These are phyloP conservation scores for Poeciliopsis infans DNA, from an alignment of 2,797 vertebrate species.

Conservation along the genomic window DNA sequence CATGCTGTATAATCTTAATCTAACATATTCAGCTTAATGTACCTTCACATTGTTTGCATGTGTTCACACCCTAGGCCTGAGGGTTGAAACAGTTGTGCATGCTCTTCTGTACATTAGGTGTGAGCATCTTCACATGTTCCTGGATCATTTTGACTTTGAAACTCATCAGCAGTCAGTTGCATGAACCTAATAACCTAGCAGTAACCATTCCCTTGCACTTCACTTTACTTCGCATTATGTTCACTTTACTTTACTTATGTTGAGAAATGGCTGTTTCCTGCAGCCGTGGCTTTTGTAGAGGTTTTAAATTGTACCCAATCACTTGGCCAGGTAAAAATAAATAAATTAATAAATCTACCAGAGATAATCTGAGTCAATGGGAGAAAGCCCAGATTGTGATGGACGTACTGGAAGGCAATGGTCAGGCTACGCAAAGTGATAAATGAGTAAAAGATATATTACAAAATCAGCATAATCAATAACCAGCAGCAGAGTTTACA, in stretches of 20 bases:
- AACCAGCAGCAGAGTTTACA: not conserved
- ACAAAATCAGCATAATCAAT: not conserved
- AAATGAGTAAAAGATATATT: not conserved
- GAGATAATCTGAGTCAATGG: too few relatives aligned
- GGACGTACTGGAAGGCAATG: too few relatives aligned
- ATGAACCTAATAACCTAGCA: too few relatives aligned
- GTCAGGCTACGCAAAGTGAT: not conserved
- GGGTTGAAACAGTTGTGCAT: slow-evolving; percentile 21
- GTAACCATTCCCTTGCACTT: too few relatives aligned
- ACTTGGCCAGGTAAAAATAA: too few relatives aligned
- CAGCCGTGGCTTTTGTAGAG: too few relatives aligned
- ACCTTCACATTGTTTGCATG: slow-evolving; percentile 5
- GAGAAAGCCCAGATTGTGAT: too few relatives aligned
- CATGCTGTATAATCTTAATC: not conserved
- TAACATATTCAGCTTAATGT: not conserved
- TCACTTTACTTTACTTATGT: too few relatives aligned
- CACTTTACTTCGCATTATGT: too few relatives aligned
- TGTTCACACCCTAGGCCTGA: slow-evolving; percentile 3
- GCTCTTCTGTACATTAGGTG: not conserved
- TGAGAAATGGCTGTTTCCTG: too few relatives aligned
- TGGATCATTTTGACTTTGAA: not conserved
- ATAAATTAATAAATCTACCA: too few relatives aligned
- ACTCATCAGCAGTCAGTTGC: not conserved
- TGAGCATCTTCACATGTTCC: slow-evolving; percentile 42
- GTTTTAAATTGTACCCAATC: too few relatives aligned